Evolutionary conservation across 2,113 vertebrate genomes (phyloP).

Genomic region (Tylochromis polylepis): DNA sequence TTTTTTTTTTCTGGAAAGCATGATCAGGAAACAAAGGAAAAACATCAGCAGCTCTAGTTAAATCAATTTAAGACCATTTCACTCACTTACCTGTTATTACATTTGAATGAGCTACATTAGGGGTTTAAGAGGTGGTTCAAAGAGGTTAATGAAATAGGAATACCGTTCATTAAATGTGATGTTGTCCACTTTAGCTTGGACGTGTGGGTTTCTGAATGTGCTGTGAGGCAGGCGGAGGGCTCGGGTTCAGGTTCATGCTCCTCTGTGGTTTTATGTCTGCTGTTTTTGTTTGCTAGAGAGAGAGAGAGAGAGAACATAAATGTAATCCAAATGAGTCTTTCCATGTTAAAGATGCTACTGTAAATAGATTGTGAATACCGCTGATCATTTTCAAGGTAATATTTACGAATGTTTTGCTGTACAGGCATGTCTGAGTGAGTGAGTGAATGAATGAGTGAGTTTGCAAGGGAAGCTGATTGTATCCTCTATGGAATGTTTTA

Average conservation of each 20-base stretch:
- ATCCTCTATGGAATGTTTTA: constrained; percentile 56
- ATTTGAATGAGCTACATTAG: background rate
- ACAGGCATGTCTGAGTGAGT: background rate
- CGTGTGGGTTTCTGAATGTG: constrained; percentile 13
- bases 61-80: background rate
- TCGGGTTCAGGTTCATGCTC: constrained; percentile 13
- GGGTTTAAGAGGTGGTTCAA: background rate
- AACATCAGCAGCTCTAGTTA: constrained; percentile 2
- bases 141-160: background rate
- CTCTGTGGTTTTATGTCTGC: constrained; percentile 11
- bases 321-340: constrained; percentile 25
- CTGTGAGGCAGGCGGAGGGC: constrained; percentile 2
- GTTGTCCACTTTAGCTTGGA: background rate
- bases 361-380: constrained; percentile 63
- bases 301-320: background rate
- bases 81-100: background rate
- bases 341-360: constrained; percentile 24
- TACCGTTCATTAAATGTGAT: background rate
- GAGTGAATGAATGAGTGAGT: background rate
- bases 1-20: background rate
- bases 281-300: background rate
- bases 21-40: background rate
- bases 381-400: constrained; percentile 44
- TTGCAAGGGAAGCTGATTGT: constrained; percentile 51
- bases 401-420: constrained; percentile 47